Evolutionary conservation across 2,888 invertebrate genomes (phyloP).

Genomic region (Cryptus armator): DNA sequence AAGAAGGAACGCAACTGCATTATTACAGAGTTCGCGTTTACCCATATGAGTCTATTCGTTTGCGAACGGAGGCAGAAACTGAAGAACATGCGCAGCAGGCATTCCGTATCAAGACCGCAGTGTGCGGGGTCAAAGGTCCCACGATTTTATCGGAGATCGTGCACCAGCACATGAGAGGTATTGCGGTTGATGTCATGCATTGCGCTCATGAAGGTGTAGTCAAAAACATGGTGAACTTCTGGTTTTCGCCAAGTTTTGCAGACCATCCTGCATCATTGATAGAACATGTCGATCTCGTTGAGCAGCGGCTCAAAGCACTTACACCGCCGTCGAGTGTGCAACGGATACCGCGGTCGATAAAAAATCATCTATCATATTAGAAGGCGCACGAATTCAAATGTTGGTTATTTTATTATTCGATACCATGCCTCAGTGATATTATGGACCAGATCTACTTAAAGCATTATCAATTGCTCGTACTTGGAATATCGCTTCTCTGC

Average conservation of each 20-base stretch:
- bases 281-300: not conserved
- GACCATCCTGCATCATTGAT: constrained; percentile 17
- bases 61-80: constrained; percentile 23
- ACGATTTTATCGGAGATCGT: constrained; percentile 1
- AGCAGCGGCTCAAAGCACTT: not conserved
- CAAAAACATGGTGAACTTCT: constrained; percentile 19
- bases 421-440: constrained; percentile 28
- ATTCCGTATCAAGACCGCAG: not conserved
- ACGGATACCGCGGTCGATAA: constrained; percentile 40
- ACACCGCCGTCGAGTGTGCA: constrained; percentile 48
- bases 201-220: constrained; percentile 60
- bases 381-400: constrained; percentile 44
- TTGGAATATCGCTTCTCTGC: constrained; percentile 48
- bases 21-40: constrained; percentile 10
- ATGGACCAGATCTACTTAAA: constrained; percentile 41
- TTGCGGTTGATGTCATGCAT: constrained; percentile 58
- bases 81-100: not conserved
- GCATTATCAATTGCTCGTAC: constrained; percentile 52
- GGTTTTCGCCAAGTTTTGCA: constrained; percentile 8
- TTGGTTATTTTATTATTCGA: constrained; percentile 63
- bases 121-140: constrained; percentile 58
- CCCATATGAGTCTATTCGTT: not conserved
- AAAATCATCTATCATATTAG: constrained; percentile 12
- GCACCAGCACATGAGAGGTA: not conserved
- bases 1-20: constrained; percentile 22